These are phyloP conservation scores for Phlogophora meticulosa DNA, from an alignment of 2,888 invertebrate genomes.

Conservation along the genomic window DNA sequence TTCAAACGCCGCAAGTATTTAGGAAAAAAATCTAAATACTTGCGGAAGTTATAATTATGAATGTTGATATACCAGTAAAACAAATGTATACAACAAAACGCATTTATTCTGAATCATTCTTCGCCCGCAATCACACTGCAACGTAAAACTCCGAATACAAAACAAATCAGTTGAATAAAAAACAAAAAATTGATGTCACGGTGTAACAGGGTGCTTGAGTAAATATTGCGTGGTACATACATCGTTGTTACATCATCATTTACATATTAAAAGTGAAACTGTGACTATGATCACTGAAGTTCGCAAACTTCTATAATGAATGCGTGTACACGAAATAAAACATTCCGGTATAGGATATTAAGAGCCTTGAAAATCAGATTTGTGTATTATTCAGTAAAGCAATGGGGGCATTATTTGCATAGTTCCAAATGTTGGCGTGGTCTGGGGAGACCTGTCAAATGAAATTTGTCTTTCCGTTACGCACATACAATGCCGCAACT, in stretches of 20 bases:
- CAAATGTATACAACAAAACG: conserved; percentile 64
- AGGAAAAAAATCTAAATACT: too few species aligned
- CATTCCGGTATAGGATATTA: conserved; percentile 12
- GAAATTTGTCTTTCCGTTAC: too few species aligned
- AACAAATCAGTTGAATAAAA: conserved; percentile 54
- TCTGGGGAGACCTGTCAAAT: too few species aligned
- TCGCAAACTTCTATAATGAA: conserved; percentile 46
- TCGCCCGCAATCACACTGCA: conserved; percentile 60
- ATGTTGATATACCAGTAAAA: too few species aligned
- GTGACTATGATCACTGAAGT: conserved; percentile 29
- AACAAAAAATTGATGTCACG: conserved; percentile 43
- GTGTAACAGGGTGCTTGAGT: conserved; percentile 48
- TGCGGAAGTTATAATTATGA: too few species aligned
- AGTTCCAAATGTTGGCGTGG: too few species aligned
- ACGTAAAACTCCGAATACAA: conserved; percentile 64
- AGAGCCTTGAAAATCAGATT: neutral
- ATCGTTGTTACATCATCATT: conserved; percentile 38
- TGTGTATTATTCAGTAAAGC: neutral
- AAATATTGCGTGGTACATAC: conserved; percentile 34
- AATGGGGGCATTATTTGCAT: too few species aligned
- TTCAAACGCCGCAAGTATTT: too few species aligned
- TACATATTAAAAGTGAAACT: conserved; percentile 22
- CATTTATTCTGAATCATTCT: conserved; percentile 67
- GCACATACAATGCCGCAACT: too few species aligned
- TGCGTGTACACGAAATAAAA: conserved; percentile 28